phyloP scores from a whole-genome alignment of 1,140 invertebrate species.

The Ceratosolen solmsi region DNA sequence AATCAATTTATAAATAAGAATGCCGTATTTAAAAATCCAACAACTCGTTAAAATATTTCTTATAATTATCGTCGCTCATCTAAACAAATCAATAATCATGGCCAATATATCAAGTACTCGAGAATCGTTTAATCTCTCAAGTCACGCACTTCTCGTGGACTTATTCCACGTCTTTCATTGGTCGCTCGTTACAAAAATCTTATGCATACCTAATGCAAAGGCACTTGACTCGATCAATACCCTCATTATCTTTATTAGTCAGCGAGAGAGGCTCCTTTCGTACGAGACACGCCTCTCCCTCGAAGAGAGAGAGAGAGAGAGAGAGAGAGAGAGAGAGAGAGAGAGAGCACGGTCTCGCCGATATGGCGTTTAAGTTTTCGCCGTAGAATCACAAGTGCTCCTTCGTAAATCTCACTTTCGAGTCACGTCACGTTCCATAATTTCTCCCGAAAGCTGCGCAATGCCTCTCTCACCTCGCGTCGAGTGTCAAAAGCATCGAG shows the following conservation, averaged over 20 bases:
- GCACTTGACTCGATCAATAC: conserved; percentile 21
- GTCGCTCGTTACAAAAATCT: conserved; percentile 17
- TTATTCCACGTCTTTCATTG: conserved; percentile 18
- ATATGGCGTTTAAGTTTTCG: conserved; percentile 23
- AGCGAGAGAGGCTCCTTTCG: background rate
- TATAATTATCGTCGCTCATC: no score
- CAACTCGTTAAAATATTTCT: no score
- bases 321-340: no score
- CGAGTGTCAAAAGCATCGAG: background rate
- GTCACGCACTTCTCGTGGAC: background rate
- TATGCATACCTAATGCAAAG: conserved; percentile 8
- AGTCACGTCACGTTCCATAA: conserved; percentile 64
- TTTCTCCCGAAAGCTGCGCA: conserved; percentile 50
- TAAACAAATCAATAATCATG: no score
- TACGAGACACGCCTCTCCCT: conserved; percentile 33
- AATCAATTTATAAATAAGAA: no score
- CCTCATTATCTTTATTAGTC: conserved; percentile 31
- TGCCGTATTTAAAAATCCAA: no score
- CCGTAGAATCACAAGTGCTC: conserved; percentile 45
- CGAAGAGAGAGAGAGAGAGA: no score
- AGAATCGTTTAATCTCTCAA: conserved; percentile 7
- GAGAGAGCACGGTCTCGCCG: background rate
- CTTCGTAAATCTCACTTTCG: conserved; percentile 61
- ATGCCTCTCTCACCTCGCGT: background rate
- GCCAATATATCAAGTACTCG: background rate